phyloP scores from a whole-genome alignment of 2,888 invertebrate species.

The Agelastica alni region DNA sequence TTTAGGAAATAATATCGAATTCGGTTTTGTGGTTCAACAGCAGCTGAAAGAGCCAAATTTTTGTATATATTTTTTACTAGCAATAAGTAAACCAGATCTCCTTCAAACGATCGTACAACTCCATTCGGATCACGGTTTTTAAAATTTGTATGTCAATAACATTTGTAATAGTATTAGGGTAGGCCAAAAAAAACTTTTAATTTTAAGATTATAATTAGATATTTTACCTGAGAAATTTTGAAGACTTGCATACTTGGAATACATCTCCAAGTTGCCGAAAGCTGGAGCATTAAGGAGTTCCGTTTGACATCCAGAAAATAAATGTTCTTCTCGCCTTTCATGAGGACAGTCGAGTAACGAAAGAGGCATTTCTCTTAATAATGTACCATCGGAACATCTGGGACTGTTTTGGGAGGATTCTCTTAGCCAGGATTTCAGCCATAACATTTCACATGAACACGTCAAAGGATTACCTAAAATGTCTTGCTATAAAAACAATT shows the following conservation, averaged over 20 bases:
- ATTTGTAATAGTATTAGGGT: no score
- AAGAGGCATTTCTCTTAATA: conserved; percentile 73
- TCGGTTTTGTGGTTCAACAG: no score
- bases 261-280: conserved; percentile 36
- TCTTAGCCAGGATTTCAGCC: conserved; percentile 82
- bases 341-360: conserved; percentile 70
- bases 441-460: conserved; percentile 80
- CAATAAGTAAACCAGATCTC: no score
- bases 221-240: conserved; percentile 64
- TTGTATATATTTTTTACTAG: no score
- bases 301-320: conserved; percentile 72
- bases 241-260: conserved; percentile 38
- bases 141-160: no score
- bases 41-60: no score
- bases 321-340: conserved; percentile 58
- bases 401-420: conserved; percentile 77
- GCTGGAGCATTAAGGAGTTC: conserved; percentile 58
- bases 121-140: no score
- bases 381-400: conserved; percentile 76
- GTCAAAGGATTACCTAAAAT: conserved; percentile 77
- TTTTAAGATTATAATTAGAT: no score
- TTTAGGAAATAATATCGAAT: no score
- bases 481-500: no score
- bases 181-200: no score
- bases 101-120: no score